Evolutionary conservation across 2,113 vertebrate species (phyloP).

Genomic region (Acinonyx jubatus): DNA sequence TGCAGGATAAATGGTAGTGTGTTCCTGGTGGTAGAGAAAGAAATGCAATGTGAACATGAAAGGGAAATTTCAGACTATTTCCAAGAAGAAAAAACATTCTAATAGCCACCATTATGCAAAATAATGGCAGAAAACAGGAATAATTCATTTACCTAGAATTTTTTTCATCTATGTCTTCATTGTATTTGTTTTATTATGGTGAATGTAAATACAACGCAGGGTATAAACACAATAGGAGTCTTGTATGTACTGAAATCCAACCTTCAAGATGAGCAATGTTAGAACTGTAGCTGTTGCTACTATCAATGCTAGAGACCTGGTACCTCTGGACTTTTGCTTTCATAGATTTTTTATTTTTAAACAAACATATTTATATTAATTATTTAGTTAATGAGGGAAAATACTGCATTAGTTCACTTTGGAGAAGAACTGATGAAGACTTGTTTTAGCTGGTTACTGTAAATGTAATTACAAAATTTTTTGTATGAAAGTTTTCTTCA

Average conservation of each 20-base stretch:
- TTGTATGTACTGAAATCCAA: not conserved
- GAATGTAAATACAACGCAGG: not conserved
- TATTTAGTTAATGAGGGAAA: not conserved
- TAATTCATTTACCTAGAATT: not conserved
- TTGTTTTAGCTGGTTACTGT: not conserved
- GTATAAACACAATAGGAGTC: not conserved
- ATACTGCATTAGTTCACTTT: not conserved
- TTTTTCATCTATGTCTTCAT: slow-evolving; percentile 52
- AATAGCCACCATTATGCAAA: not conserved
- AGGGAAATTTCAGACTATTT: not conserved
- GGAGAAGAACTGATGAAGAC: not conserved
- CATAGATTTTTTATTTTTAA: not conserved
- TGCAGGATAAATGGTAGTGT: not conserved
- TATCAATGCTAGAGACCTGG: not conserved
- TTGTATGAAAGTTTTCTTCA: slow-evolving; percentile 38
- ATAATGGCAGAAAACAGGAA: not conserved
- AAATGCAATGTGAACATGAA: not conserved
- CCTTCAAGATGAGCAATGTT: not conserved
- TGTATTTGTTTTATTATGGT: slow-evolving; percentile 51
- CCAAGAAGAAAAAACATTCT: not conserved
- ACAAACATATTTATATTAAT: not conserved
- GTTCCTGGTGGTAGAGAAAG: not conserved
- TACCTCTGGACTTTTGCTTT: not conserved
- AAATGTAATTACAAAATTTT: not conserved
- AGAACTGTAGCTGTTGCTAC: not conserved